Conservation (phyloP, 2,113 vertebrate species). For the Sylvietta virens region DNA sequence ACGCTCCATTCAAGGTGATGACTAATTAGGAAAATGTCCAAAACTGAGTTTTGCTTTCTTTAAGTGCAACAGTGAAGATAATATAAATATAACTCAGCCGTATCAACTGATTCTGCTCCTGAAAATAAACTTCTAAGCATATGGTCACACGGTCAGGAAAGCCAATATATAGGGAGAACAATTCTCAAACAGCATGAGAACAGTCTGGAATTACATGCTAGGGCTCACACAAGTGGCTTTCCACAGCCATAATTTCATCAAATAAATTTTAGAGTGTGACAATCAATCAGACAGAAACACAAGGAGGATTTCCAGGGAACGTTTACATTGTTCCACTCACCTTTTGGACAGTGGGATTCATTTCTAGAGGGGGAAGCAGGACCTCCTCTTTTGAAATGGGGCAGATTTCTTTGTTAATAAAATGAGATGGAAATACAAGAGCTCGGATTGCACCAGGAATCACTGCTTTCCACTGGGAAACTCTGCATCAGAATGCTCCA, state of each 20-base stretch:
- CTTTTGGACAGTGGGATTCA: neutral
- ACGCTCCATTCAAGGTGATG: neutral
- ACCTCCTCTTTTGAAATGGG: neutral
- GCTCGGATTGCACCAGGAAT: neutral
- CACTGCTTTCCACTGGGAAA: neutral
- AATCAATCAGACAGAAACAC: conserved; percentile 38
- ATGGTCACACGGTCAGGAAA: conserved; percentile 52
- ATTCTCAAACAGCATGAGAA: conserved; percentile 54
- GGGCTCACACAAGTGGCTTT: conserved; percentile 60
- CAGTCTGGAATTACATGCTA: conserved; percentile 64
- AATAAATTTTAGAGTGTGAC: conserved; percentile 44
- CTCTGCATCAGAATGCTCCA: neutral
- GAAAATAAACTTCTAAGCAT: conserved; percentile 65
- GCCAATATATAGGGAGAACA: conserved; percentile 44
- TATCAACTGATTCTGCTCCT: conserved; percentile 44
- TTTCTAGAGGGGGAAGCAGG: neutral
- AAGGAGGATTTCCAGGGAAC: conserved; percentile 31
- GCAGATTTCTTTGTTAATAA: neutral
- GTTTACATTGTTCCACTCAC: conserved; percentile 10
- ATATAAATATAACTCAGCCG: neutral
- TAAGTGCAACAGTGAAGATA: neutral
- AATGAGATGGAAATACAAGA: neutral
- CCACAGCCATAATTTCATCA: conserved; percentile 24
- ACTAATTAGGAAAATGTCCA: neutral
- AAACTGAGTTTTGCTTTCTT: neutral